A percentile compares a stretch with the other conserved stretches of the same genome.
Evolutionary conservation across 1,140 invertebrate genomes (phyloP).

Genomic region (Mercenaria mercenaria): DNA sequence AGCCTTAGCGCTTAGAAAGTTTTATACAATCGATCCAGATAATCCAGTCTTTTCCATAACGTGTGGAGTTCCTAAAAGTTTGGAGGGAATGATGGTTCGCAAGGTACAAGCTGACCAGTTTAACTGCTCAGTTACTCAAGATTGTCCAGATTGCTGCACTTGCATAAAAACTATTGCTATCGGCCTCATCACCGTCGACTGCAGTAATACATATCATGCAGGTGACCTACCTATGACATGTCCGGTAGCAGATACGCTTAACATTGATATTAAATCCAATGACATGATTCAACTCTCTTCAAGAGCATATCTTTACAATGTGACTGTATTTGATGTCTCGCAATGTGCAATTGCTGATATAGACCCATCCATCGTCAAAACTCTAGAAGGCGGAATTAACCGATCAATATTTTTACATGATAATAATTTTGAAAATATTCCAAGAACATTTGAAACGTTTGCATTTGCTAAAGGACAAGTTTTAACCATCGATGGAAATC

Average conservation of each 20-base stretch:
- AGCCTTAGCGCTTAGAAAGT: not conserved
- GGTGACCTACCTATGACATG: not conserved
- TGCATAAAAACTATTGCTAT: not conserved
- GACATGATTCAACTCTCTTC: not conserved
- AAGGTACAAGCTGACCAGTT: not conserved
- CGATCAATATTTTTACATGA: not conserved
- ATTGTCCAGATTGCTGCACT: conserved; percentile 82
- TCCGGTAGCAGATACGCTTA: not conserved
- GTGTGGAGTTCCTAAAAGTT: not conserved
- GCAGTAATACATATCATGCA: not conserved
- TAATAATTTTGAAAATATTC: not conserved
- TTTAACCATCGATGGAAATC: conserved; percentile 61
- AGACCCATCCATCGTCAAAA: not conserved
- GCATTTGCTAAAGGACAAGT: not conserved
- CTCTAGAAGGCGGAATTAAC: not conserved
- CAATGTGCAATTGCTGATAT: not conserved
- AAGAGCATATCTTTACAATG: not conserved
- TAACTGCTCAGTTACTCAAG: too few relatives aligned
- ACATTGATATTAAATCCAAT: not conserved
- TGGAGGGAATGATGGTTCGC: not conserved
- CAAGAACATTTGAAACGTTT: not conserved
- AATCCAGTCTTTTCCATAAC: conserved; percentile 24
- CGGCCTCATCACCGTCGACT: not conserved
- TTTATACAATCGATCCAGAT: not conserved
- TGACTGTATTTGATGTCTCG: conserved; percentile 12